Base-by-base conservation (phyloP, 2,888 invertebrate genomes). In the Brachynemurus nebulosus region DNA sequence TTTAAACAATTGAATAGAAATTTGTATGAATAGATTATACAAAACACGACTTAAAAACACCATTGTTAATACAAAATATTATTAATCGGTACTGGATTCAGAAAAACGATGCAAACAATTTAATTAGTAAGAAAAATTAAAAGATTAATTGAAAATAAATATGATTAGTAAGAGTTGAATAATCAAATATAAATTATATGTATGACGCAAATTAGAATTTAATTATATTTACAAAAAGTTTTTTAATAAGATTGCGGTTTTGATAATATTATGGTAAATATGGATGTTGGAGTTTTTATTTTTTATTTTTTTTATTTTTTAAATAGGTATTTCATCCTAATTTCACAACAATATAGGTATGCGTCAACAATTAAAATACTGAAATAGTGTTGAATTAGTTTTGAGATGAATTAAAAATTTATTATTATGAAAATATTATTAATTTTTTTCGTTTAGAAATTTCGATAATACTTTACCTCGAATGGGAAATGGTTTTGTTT, bases 401-500 rank as follows among this genome's bases (percentile, higher is more conserved):
- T 9, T 9, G 27, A 8, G 33, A 8, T n/a, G 33, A 8, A 33
- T 4, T 6, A 30, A 35, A 6, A 8, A 40, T 38, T 38, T 16
- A 45, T 6, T 46, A 12, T 2, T 21, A 14, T 12, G n/a, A 34
- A 20, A 48, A 48, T 46, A 42, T 45, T 50, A 48, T 50, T 51
- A 46, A 42, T 34, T 44, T 48, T 44, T 42, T 49, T 49, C 34
- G 30, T 33, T 20, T 33, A 34, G 35, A 38, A 41, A 37, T 19
- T 20, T 14, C 44, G 60, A 17, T 20, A 27, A n/a, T 19, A 46
- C 50, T 65, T 67, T 69, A 85, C 85, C 83, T 71, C 86, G 73
- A 53, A 88, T 81, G 21, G 88, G 88, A 66, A 88, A 88, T 47
- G 88, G 88, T 69, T 88, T 88, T 35, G 88, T 88, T 74, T 85